Conservation (phyloP, 1,140 invertebrate species). For the Drosophila parvula region DNA sequence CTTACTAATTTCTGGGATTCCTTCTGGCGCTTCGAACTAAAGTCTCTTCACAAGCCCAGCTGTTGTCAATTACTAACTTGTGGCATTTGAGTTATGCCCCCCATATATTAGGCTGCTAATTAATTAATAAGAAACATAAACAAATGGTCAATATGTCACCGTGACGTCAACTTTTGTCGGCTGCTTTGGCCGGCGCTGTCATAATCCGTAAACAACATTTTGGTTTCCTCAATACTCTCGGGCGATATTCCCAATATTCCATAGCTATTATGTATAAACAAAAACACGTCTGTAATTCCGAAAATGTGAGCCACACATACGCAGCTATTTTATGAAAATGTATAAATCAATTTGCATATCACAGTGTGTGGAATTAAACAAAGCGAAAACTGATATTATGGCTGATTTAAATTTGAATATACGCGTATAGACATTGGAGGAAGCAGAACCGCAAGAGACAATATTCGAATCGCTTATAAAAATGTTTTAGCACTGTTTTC, state of each 20-base stretch:
- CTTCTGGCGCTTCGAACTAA: neutral
- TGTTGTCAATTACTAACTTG: slow-evolving; percentile 45
- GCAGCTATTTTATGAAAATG: slow-evolving; percentile 34
- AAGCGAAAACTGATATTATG: slow-evolving; percentile 57
- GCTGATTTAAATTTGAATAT: slow-evolving; percentile 66
- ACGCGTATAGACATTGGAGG: slow-evolving; percentile 11
- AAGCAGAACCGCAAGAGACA: slow-evolving; percentile 56
- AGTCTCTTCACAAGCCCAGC: slow-evolving; percentile 24
- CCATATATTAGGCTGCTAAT: slow-evolving; percentile 46
- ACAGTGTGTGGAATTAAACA: slow-evolving; percentile 36
- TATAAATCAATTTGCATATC: slow-evolving; percentile 72
- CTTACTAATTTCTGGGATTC: neutral
- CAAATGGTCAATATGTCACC: slow-evolving; percentile 76
- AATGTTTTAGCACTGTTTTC: slow-evolving; percentile 42
- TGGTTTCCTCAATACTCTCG: slow-evolving; percentile 29
- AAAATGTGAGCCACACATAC: slow-evolving; percentile 36
- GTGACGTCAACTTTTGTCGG: slow-evolving; percentile 69
- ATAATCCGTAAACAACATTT: slow-evolving; percentile 63
- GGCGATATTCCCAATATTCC: slow-evolving; percentile 20
- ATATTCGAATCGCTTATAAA: slow-evolving; percentile 67
- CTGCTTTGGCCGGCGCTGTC: slow-evolving; percentile 46
- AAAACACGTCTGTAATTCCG: slow-evolving; percentile 14
- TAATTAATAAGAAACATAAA: slow-evolving; percentile 65
- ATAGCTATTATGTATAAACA: slow-evolving; percentile 12
- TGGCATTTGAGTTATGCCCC: slow-evolving; percentile 39